A percentile compares a stretch with the other conserved stretches of the same genome.
Evolutionary conservation across 2,113 vertebrate species (phyloP).

Genomic region (chimpanzee (Pan troglodytes)): NHGRI_mPanTro3-v2.1_pri NC_072398.2:185904501-185905000

Average conservation of each 20-base stretch:
- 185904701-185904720: not conserved
- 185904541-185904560: not conserved
- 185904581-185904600: conserved; percentile 76
- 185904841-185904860: not conserved
- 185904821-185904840: not conserved
- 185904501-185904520: not conserved
- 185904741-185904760: not conserved
- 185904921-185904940: not conserved
- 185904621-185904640: conserved; percentile 10
- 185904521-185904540: not conserved
- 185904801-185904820: not conserved
- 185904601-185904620: not conserved
- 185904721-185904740: not conserved
- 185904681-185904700: conserved; percentile 10
- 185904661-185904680: not conserved
- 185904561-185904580: conserved; percentile 68
- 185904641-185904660: not conserved
- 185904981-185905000: conserved; percentile 15
- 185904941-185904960: not conserved
- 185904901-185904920: not conserved
- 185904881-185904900: conserved; percentile 45
- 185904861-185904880: conserved; percentile 31
- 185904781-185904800: not conserved
- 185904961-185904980: conserved; percentile 29
- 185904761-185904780: conserved; percentile 9